Conservation (phyloP, 2,797 vertebrate genomes). For the Phalanger gymnotis region DNA sequence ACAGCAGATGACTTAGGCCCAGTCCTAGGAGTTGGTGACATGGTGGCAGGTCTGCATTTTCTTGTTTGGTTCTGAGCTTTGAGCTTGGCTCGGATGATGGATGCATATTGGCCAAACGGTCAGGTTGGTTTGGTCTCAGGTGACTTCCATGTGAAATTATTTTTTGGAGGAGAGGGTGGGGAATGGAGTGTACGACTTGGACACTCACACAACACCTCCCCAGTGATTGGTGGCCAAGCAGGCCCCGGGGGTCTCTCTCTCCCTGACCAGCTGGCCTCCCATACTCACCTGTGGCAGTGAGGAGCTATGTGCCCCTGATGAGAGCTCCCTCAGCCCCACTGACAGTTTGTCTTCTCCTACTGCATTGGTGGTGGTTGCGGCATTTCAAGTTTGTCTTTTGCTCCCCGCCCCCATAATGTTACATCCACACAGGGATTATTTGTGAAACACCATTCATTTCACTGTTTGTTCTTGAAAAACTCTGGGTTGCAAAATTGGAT, state of each 20-base stretch:
- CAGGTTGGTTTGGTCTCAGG: neutral
- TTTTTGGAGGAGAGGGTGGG: neutral
- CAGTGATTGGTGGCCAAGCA: neutral
- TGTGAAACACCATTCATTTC: neutral
- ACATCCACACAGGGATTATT: neutral
- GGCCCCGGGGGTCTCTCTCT: neutral
- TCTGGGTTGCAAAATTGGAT: neutral
- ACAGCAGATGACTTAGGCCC: neutral
- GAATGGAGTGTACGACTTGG: neutral
- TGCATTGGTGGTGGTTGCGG: neutral
- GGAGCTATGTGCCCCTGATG: neutral
- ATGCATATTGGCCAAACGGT: neutral
- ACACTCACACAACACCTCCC: no score
- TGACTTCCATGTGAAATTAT: neutral
- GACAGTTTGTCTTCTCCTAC: neutral
- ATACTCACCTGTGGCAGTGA: neutral
- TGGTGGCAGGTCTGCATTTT: neutral
- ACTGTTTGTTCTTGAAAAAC: neutral
- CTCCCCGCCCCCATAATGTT: neutral
- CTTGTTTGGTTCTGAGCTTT: neutral
- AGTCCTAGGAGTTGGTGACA: neutral
- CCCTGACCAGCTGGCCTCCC: neutral
- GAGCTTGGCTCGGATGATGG: neutral
- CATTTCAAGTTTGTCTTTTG: neutral
- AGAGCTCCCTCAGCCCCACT: neutral